Base-by-base conservation (phyloP, 2,888 invertebrate species). In the Plemyria rubiginata region DNA sequence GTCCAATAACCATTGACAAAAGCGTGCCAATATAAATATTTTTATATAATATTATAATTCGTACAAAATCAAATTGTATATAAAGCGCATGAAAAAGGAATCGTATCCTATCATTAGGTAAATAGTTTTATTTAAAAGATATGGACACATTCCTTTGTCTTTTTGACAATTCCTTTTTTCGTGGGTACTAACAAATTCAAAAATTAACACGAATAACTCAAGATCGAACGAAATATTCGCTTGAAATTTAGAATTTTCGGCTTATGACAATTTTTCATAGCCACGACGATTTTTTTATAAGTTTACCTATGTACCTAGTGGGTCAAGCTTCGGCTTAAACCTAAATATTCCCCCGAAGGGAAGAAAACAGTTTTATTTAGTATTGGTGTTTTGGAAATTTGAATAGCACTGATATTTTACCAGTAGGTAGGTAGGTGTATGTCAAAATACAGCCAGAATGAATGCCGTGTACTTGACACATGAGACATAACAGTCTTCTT, bases 81-180 rank as follows among this genome's bases (percentile, higher is more conserved):
- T 85, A 85, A 86, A 86, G 86, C 86, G 85, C 77, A 85, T 84
- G 70, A 71, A 60, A 79, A 80, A 81, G 79, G 80, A 79, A 79
- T 76, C 22, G 52, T 68, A 62, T 77, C 73, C 64, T 53, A 58
- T 74, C 68, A 66, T 71, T n/a, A n/a, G n/a, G n/a, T n/a, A n/a
- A 68, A 69, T 32, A 32, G 6, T 69, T 69, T 69, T 70, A 74
- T 66, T 68, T 70, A 69, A 62, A 54, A 68, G 63, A 68, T 70
- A 68, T 66, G 70, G 69, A 67, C 66, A 68, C 66, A 65, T 60
- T 65, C 68, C 63, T 66, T 60, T 48, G 52, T 54, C 60, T 54
- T 46, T 60, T n/a, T 58, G 58, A 66, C 66, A 62, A 67, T 70
- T 68, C 67, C 66, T 62, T 63, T 58, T 58, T 54, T 41, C 13